phyloP scores from a whole-genome alignment of 2,113 vertebrate species.

The Peromyscus polionotus region DNA sequence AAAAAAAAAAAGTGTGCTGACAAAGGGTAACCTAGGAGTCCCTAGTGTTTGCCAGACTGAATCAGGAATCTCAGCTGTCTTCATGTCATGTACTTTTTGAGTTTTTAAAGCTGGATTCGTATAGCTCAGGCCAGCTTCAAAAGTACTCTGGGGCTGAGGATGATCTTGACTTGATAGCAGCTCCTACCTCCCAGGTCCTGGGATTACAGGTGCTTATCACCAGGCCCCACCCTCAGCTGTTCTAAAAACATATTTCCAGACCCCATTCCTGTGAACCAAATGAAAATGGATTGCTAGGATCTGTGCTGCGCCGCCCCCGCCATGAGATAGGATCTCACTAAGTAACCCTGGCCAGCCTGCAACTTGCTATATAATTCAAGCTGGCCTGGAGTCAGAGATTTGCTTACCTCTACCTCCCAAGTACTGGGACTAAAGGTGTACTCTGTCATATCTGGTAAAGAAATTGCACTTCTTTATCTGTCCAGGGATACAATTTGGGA shows the following conservation, averaged over 20 bases:
- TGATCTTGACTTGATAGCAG: background rate
- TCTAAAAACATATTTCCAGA: background rate
- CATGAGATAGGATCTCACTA: background rate
- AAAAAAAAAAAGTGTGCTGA: background rate
- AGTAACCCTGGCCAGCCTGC: background rate
- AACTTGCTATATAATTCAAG: background rate
- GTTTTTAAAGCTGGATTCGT: background rate
- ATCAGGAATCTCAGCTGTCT: background rate
- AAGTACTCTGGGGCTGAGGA: background rate
- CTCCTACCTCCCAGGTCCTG: background rate
- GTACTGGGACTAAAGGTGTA: background rate
- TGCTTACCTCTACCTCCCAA: background rate
- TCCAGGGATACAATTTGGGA: background rate
- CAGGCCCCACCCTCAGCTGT: background rate
- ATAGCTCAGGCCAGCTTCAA: background rate
- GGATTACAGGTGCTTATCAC: background rate
- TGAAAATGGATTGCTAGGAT: background rate
- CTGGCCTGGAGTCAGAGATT: background rate
- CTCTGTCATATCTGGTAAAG: background rate
- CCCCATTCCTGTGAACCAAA: background rate
- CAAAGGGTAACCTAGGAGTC: background rate
- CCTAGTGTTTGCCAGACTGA: background rate
- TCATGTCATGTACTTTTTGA: background rate
- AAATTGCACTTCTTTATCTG: background rate
- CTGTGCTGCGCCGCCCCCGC: background rate